Evolutionary conservation across 2,888 invertebrate genomes (phyloP).

Genomic region (Alcis repandata): DNA sequence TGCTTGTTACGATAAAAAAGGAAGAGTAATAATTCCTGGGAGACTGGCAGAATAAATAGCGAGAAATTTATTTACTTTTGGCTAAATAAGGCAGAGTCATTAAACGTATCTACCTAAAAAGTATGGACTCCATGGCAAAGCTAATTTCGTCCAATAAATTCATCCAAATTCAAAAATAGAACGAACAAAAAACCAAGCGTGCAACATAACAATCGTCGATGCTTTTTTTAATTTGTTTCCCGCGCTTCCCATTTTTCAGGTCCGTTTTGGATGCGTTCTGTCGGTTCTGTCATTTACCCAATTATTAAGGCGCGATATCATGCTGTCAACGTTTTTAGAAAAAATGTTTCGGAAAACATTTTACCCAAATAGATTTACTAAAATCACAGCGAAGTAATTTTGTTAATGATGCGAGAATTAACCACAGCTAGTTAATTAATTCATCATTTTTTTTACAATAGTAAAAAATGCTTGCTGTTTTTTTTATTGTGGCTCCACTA

Average conservation of each 20-base stretch:
- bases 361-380: slow-evolving; percentile 39
- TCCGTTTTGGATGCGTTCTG: slow-evolving; percentile 70
- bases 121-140: too few relatives aligned
- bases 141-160: slow-evolving; percentile 15
- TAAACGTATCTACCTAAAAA: too few relatives aligned
- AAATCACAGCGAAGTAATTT: slow-evolving; percentile 51
- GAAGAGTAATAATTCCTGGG: neutral
- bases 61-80: too few relatives aligned
- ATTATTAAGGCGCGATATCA: slow-evolving; percentile 77
- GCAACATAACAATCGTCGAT: slow-evolving; percentile 66
- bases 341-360: slow-evolving; percentile 43
- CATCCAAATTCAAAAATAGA: slow-evolving; percentile 55
- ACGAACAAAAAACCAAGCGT: slow-evolving; percentile 59
- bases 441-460: neutral
- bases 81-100: too few relatives aligned
- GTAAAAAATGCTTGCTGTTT: too few relatives aligned
- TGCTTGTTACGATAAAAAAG: neutral
- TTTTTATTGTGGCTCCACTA: too few relatives aligned
- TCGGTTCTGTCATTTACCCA: slow-evolving; percentile 82
- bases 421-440: neutral
- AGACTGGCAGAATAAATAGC: too few relatives aligned
- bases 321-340: slow-evolving; percentile 64
- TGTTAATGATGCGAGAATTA: slow-evolving; percentile 37
- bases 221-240: slow-evolving; percentile 69
- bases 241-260: slow-evolving; percentile 71